Percentiles rank a stretch among this genome's conserved stretches.
Conservation (phyloP, 2,888 invertebrate genomes). For the Clivina fossor region DNA sequence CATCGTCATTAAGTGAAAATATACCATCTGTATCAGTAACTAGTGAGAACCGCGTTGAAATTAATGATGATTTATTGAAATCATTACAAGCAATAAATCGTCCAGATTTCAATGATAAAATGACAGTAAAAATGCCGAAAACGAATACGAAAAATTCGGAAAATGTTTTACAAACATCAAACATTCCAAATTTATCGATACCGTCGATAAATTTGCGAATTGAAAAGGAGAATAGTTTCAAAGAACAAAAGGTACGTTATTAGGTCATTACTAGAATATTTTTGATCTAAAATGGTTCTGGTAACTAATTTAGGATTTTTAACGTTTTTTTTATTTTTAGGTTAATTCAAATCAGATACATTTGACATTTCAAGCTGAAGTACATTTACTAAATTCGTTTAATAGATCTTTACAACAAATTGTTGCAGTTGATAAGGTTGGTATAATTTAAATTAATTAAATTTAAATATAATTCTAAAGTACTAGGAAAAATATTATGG, state of each 20-base stretch:
- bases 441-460: too few relatives aligned
- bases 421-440: slow-evolving; percentile 58
- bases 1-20: too few relatives aligned
- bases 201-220: slow-evolving; percentile 15
- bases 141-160: too few relatives aligned
- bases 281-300: too few relatives aligned
- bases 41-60: too few relatives aligned
- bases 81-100: too few relatives aligned
- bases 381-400: slow-evolving; percentile 62
- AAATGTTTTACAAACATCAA: slow-evolving; percentile 3
- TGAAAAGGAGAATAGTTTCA: slow-evolving; percentile 16
- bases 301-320: neutral
- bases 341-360: slow-evolving; percentile 58
- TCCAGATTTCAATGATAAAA: neutral
- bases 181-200: slow-evolving; percentile 11
- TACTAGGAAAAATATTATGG: too few relatives aligned
- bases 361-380: slow-evolving; percentile 62
- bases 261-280: too few relatives aligned
- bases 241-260: slow-evolving; percentile 8
- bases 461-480: too few relatives aligned
- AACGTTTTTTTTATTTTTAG: slow-evolving; percentile 39
- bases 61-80: too few relatives aligned
- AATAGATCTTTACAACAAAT: slow-evolving; percentile 62
- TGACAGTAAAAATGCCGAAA: neutral
- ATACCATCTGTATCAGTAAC: too few relatives aligned